Base-by-base conservation (phyloP, 2,797 vertebrate species). In the Glyptemys insculpta region DNA sequence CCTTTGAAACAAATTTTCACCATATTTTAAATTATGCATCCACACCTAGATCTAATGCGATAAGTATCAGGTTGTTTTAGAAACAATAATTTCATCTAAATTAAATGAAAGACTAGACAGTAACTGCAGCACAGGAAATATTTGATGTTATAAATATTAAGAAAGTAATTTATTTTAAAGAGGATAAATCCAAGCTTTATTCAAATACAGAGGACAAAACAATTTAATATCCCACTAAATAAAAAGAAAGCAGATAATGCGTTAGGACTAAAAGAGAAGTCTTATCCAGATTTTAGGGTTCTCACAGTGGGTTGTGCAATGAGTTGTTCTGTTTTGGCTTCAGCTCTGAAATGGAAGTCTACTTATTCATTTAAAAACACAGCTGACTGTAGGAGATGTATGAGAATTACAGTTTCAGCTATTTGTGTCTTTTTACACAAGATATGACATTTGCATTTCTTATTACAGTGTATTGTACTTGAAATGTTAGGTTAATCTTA, bases 11-110 rank as follows among this genome's bases (percentile, higher is more conserved):
- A 80, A 12, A n/a, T 52, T 65, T 87, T 93, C 83, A 57, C 92
- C 0, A 85, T 83, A 91, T 95, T 84, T 34, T 88, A 79, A 93
- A 83, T 83, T 86, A 91, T 37, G 18, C 52, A 87, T 44, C 47
- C 54, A 44, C 44, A 37, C 68, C 49, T 81, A 81, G 19, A 53
- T 90, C 12, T 88, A 84, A 80, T 93, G 95, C 50, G 83, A 92
- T 89, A 90, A 88, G 89, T 90, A 85, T 90, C 76, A 81, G 44
- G 85, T 93, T 89, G 56, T 53, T 79, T 82, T 93, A 89, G 56
- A 57, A 90, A 41, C 44, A 92, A 3, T 34, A 25, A 0, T 52
- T 84, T 85, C 84, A 12, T 72, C 9, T 41, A 49, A 49, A 47
- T 88, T 86, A 79, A 89, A 57, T 81, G 41, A 41, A 91, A 82